Conservation (phyloP, 2,888 invertebrate species). For the Dasypolia templi region DNA sequence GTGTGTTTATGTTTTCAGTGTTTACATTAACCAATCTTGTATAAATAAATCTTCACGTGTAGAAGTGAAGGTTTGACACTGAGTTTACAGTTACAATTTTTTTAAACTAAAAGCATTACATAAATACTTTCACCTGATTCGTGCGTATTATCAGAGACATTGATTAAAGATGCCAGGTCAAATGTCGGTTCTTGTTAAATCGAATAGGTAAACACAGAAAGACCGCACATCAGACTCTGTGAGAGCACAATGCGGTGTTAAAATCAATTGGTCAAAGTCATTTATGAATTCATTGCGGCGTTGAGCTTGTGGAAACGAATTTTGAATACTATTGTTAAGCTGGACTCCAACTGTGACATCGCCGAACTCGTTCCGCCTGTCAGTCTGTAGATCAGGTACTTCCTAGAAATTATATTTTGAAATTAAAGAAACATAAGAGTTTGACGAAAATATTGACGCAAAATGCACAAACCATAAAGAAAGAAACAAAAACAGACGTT, state of each 20-base stretch:
- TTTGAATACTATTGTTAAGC: constrained; percentile 81
- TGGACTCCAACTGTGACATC: constrained; percentile 84
- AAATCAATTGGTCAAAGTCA: constrained; percentile 89
- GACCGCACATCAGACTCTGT: constrained; percentile 73
- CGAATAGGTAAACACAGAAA: constrained; percentile 72
- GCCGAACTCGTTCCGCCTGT: constrained; percentile 77
- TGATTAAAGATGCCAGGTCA: constrained; percentile 69
- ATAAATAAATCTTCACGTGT: constrained; percentile 79
- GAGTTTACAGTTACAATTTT: constrained; percentile 68
- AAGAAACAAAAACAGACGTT: constrained; percentile 60
- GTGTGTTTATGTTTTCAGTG: constrained; percentile 86
- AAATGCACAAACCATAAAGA: constrained; percentile 26
- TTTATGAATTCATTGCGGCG: constrained; percentile 81
- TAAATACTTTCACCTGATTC: constrained; percentile 64
- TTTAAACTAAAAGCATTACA: constrained; percentile 60
- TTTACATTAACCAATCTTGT: constrained; percentile 81
- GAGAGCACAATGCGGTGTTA: constrained; percentile 80
- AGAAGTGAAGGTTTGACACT: constrained; percentile 75
- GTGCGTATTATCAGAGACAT: constrained; percentile 59
- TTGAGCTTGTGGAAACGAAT: constrained; percentile 76
- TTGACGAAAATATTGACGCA: constrained; percentile 48
- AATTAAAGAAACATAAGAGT: constrained; percentile 56
- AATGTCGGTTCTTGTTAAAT: constrained; percentile 70
- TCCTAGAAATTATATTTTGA: constrained; percentile 68
- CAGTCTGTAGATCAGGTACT: constrained; percentile 72